Evolutionary conservation across 2,797 vertebrate genomes (phyloP), one percentile per base, ranked within the genome.

Genomic region (Oryzias sinensis): DNA sequence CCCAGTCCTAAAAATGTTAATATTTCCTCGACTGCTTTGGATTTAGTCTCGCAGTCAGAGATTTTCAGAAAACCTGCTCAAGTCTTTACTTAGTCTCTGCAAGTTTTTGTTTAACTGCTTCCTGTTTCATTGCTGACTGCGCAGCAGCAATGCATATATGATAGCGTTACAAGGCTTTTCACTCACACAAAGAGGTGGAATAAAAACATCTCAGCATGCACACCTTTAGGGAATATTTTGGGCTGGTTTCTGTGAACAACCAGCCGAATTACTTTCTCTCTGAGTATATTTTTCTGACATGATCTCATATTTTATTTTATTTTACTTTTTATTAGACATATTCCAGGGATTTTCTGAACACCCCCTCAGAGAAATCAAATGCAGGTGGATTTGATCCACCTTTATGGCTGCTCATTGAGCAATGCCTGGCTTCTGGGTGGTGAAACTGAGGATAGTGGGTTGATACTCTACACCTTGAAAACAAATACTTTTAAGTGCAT

Each of bases 151-250:
- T 63, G 72, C 62, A 61, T 77, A 63, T 81, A 60, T 80, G 79
- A 84, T 85, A 78, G 72, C 59, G 76, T 76, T 84, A 68, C 85
- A 72, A 56, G 61, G 52, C 61, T 43, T 68, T 71, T 63, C 46
- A 56, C 71, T 75, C 51, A 27, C 58, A 70, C 74, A 73, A 71
- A 74, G 64, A 65, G 67, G 59, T 5, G 4, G 59, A 63, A 74
- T 77, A 78, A 84, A 70, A 80, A 71, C 50, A 50, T 73, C 72
- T 68, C 64, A 81, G 83, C 81, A 71, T 76, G 74, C 80, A 65
- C 64, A 81, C 87, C 87, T 81, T 83, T 84, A 86, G 69, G 53
- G 78, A 66, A 24, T 69, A 76, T 88, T 70, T 68, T n/a, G 17
- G 60, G 49, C 22, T 59, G 54, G 77, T 84, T 83, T 63, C 18